phyloP scores from a whole-genome alignment of 1,140 invertebrate genomes.

The Zaprionus gabonicus region DNA sequence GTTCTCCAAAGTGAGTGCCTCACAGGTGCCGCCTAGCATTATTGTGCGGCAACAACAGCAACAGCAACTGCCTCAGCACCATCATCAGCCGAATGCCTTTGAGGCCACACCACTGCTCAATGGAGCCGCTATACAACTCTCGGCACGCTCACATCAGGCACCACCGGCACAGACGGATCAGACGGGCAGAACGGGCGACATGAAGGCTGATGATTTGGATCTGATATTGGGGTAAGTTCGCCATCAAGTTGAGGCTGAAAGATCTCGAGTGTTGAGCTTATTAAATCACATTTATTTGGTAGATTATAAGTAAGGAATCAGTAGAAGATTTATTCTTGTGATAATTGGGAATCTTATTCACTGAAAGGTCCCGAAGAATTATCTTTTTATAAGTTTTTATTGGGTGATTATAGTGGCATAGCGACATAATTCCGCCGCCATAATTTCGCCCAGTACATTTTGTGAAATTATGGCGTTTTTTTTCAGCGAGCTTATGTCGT shows the following conservation, averaged over 20 bases:
- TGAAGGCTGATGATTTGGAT: constrained; percentile 86
- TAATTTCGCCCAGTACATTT: no score
- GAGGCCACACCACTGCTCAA: constrained; percentile 40
- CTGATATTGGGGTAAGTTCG: constrained; percentile 86
- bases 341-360: no score
- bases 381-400: no score
- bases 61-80: constrained; percentile 32
- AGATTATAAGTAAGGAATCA: no score
- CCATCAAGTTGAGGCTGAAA: neutral
- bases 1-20: constrained; percentile 74
- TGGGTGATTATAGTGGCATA: no score
- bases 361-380: no score
- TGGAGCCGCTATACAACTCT: constrained; percentile 50
- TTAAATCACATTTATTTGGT: no score
- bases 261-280: neutral
- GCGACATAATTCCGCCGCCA: no score
- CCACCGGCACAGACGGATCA: constrained; percentile 7
- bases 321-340: no score
- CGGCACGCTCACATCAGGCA: constrained; percentile 47
- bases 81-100: constrained; percentile 1
- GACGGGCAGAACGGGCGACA: constrained; percentile 2
- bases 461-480: no score
- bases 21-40: constrained; percentile 57
- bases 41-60: constrained; percentile 66
- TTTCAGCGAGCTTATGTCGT: no score